Conservation (phyloP, 2,888 invertebrate species). For the Heliconius ismenius region DNA sequence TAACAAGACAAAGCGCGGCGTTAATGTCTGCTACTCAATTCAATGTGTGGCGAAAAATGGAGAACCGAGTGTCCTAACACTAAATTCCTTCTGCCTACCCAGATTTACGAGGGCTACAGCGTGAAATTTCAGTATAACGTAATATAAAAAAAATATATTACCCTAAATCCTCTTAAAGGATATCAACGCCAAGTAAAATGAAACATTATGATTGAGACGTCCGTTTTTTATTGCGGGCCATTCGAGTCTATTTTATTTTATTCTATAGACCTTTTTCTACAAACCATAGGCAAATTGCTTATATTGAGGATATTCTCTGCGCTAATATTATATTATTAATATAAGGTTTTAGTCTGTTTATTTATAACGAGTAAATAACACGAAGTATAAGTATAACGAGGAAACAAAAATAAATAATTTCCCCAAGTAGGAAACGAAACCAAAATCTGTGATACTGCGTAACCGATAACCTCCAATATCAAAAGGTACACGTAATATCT, state of each 20-base stretch:
- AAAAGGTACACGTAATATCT: background rate
- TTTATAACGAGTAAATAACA: background rate
- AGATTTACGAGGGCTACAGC: too few species aligned
- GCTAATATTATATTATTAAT: background rate
- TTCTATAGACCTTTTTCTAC: background rate
- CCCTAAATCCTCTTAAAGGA: background rate
- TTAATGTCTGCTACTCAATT: too few species aligned
- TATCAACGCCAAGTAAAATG: background rate
- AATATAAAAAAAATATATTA: background rate
- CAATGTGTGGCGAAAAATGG: too few species aligned
- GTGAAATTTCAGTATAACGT: background rate
- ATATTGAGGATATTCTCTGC: background rate
- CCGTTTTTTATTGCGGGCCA: background rate
- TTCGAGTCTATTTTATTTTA: background rate
- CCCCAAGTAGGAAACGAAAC: too few species aligned
- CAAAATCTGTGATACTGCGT: too few species aligned
- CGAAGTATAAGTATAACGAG: too few species aligned
- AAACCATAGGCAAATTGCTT: background rate
- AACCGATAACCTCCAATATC: too few species aligned
- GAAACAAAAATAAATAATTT: too few species aligned
- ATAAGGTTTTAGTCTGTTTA: background rate
- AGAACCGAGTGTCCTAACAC: too few species aligned
- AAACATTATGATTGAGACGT: conserved; percentile 21
- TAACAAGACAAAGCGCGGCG: too few species aligned
- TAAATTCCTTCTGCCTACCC: too few species aligned